Base-by-base conservation (phyloP, 2,113 vertebrate genomes). In the Odontophorus gujanensis region DNA sequence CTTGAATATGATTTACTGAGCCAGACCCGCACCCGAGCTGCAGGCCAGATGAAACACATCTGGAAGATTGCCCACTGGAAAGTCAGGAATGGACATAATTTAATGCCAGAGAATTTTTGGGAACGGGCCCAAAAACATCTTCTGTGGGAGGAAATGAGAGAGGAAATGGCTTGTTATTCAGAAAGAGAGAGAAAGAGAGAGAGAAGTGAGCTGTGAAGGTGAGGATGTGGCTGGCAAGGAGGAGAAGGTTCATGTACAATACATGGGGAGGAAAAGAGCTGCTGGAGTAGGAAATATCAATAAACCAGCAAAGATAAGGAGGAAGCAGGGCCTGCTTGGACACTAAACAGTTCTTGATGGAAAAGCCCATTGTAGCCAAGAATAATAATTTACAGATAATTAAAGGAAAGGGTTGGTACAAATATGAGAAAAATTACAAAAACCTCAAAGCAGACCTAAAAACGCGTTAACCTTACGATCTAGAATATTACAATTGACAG, bases 101-200 rank as follows among this genome's bases (percentile, higher is more conserved):
- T 95, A 83, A 91, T 97, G 97, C 97, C 97, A 98, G 95, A 92
- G 92, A 79, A 90, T 97, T 98, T 61, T 98, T 95, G 97, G 98
- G 98, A 98, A 97, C 28, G 28, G 81, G 91, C 98, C 98, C 97
- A 98, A 98, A 98, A 98, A 96, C 96, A 97, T 98, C 97, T 98
- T 98, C 98, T 97, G 97, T 96, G 97, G 97, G 92, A 98, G 96
- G 97, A 98, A 98, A 98, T 97, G 97, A 98, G 97, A 91, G 90
- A 96, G 98, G 98, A 98, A 98, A 98, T 95, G 90, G 95, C 91
- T 97, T 97, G 96, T 97, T 98, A 97, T 97, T 97, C 96, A 96
- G 95, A 86, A 97, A 95, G 91, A 83, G 93, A 92, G 91, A 94
- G 95, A 92, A 88, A 97, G 91, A 91, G 91, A 96, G 89, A 79